Percentiles rank a stretch among this genome's conserved stretches.
phyloP scores from a whole-genome alignment of 2,888 invertebrate species.

The Acleris laterana region DNA sequence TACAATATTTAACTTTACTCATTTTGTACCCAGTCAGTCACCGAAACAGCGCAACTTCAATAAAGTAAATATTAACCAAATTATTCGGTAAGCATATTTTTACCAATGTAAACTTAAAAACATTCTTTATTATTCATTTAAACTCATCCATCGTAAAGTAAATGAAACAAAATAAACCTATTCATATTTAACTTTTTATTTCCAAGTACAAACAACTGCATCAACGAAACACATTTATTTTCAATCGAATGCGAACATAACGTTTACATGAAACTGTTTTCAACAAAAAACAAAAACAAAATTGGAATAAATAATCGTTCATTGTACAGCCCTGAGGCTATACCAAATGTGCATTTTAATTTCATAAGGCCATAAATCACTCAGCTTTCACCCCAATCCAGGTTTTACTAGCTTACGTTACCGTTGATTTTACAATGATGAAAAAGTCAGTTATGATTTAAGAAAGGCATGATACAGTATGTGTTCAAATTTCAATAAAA shows the following conservation, averaged over 20 bases:
- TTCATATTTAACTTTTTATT: not conserved
- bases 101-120: not conserved
- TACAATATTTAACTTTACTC: too few species aligned
- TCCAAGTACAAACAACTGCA: not conserved
- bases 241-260: not conserved
- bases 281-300: constrained; percentile 12
- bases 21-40: too few species aligned
- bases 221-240: constrained; percentile 4
- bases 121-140: not conserved
- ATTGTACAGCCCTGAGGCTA: constrained; percentile 6
- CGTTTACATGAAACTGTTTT: not conserved
- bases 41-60: too few species aligned
- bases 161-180: not conserved
- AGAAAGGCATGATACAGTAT: not conserved
- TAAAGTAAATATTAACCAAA: too few species aligned
- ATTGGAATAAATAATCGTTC: constrained; percentile 5
- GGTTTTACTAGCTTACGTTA: not conserved
- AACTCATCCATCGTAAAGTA: not conserved
- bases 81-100: not conserved
- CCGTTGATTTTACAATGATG: not conserved
- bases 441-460: not conserved
- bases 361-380: not conserved
- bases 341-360: not conserved
- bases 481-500: constrained; percentile 10
- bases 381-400: not conserved